Conservation (phyloP, 2,888 invertebrate genomes). For the Frankliniella intonsa region DNA sequence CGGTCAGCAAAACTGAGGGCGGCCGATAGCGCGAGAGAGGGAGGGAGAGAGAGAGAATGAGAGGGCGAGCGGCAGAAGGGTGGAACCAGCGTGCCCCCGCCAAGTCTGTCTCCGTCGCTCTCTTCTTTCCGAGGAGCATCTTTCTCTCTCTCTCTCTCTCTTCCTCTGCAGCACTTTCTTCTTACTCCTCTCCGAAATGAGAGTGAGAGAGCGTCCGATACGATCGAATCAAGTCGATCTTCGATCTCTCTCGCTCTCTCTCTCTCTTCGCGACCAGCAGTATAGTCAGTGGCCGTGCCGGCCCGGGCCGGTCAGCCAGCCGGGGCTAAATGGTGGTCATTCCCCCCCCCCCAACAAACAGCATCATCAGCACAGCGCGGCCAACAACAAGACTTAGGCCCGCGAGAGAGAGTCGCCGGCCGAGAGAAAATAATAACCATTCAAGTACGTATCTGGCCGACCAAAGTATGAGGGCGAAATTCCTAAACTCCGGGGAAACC, state of each 20-base stretch:
- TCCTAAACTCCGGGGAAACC: too few species aligned
- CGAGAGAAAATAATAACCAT: too few species aligned
- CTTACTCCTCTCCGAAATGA: not conserved
- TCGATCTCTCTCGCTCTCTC: not conserved
- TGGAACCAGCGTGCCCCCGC: not conserved
- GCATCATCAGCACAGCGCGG: too few species aligned
- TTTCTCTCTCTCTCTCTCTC: not conserved
- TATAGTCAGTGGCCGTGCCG: not conserved
- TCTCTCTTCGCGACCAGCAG: not conserved
- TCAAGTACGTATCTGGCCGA: too few species aligned
- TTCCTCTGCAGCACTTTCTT: not conserved
- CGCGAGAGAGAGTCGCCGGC: too few species aligned
- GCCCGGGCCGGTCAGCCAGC: too few species aligned
- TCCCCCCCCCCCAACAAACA: too few species aligned
- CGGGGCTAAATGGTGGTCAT: too few species aligned
- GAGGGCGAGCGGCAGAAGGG: not conserved
- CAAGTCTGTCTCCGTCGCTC: not conserved
- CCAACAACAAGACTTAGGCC: too few species aligned
- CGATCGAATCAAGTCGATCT: conserved; percentile 7
- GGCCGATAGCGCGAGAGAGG: not conserved
- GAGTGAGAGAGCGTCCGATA: not conserved
- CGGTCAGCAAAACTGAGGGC: not conserved
- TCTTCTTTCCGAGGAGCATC: not conserved
- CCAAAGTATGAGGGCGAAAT: too few species aligned
- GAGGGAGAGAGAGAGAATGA: not conserved